These are phyloP conservation scores for Philopedon plagiatum DNA, from an alignment of 2,888 invertebrate genomes.

Conservation along the genomic window DNA sequence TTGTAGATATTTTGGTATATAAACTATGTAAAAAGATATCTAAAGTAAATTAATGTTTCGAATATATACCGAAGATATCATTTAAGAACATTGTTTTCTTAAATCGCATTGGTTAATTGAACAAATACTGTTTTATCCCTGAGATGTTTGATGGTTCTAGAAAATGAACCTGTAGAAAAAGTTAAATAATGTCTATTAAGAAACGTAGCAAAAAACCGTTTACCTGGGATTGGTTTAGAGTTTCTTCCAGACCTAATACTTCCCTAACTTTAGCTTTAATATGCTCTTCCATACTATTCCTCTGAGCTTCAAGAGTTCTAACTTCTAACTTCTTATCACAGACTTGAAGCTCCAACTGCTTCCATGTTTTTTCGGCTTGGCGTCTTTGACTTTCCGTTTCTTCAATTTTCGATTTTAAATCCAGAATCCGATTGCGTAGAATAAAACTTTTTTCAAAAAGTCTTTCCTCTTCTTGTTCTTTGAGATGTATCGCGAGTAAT, in stretches of 20 bases:
- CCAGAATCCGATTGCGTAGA: constrained; percentile 6
- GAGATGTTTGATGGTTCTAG: no score
- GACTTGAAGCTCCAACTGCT: background rate
- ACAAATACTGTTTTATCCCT: no score
- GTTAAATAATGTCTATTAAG: no score
- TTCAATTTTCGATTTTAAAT: constrained; percentile 6
- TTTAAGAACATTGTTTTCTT: no score
- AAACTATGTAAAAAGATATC: no score
- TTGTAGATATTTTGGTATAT: no score
- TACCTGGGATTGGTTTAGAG: constrained; percentile 14
- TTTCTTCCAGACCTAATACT: constrained; percentile 5
- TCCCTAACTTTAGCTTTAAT: background rate
- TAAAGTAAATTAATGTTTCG: no score
- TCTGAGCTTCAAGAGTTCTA: background rate
- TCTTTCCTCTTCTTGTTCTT: constrained; percentile 11
- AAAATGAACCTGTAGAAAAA: no score
- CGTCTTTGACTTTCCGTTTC: background rate
- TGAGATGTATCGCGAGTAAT: background rate
- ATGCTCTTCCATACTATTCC: constrained; percentile 2
- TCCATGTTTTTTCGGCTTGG: background rate
- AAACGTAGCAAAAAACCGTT: background rate
- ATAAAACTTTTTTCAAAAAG: constrained; percentile 1
- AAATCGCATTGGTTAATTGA: no score
- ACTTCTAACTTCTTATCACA: constrained; percentile 1
- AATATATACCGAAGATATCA: no score